Conservation (phyloP, 1,140 invertebrate species). For the Drosophila sulfurigaster region DNA sequence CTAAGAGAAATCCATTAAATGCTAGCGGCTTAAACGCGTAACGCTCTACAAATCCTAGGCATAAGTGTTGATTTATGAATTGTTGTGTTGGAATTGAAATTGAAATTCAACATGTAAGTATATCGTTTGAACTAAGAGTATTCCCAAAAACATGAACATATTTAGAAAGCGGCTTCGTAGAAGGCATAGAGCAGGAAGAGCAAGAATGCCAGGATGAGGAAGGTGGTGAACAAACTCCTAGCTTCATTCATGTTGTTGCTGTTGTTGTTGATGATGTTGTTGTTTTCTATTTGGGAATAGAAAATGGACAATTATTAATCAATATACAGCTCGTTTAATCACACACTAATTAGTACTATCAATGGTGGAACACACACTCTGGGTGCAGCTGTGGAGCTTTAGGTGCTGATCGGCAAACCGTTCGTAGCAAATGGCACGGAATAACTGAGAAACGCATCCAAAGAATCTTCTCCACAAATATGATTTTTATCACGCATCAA, state of each 20-base stretch:
- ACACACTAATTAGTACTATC: constrained; percentile 24
- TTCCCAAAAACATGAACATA: constrained; percentile 29
- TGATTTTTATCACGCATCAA: constrained; percentile 45
- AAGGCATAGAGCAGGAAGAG: constrained; percentile 78
- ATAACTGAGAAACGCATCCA: constrained; percentile 75
- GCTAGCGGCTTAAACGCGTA: constrained; percentile 77
- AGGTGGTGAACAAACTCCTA: constrained; percentile 83
- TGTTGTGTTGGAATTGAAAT: constrained; percentile 72
- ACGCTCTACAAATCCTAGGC: constrained; percentile 64
- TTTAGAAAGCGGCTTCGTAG: constrained; percentile 82
- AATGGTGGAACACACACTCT: constrained; percentile 20
- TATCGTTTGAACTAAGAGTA: constrained; percentile 62
- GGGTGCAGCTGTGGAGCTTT: constrained; percentile 9
- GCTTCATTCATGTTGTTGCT: constrained; percentile 81
- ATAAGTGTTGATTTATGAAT: constrained; percentile 37
- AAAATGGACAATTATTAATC: constrained; percentile 9
- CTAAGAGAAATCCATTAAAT: constrained; percentile 81
- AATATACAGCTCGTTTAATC: constrained; percentile 17
- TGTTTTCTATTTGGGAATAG: constrained; percentile 10
- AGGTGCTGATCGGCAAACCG: constrained; percentile 51
- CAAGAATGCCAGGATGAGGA: constrained; percentile 78
- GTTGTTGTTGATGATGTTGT: constrained; percentile 48
- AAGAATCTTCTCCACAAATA: constrained; percentile 76
- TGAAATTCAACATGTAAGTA: constrained; percentile 79
- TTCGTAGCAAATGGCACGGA: constrained; percentile 78